These are phyloP conservation scores for Strigamia crassipes DNA, from an alignment of 2,888 invertebrate species.

Conservation along the genomic window DNA sequence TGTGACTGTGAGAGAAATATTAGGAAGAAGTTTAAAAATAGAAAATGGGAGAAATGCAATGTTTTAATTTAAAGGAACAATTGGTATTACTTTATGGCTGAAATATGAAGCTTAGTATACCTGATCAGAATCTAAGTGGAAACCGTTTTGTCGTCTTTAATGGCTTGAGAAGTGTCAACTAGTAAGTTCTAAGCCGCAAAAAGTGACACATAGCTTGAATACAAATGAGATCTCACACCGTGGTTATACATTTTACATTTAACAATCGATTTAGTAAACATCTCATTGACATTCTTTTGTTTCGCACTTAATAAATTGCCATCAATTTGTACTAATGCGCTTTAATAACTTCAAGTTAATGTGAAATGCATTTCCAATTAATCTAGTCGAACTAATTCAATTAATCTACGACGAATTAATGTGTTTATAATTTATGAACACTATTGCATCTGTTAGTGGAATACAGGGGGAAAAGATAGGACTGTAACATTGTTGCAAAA, in stretches of 20 bases:
- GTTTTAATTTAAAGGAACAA: neutral
- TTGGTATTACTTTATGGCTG: neutral
- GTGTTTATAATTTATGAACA: too few species aligned
- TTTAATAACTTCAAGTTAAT: neutral
- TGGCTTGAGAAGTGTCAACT: neutral
- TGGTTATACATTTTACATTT: neutral
- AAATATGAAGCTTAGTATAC: neutral
- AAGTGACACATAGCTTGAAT: neutral
- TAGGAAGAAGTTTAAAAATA: neutral
- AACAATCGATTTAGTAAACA: neutral
- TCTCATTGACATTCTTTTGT: neutral
- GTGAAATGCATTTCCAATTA: neutral
- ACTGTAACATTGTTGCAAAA: too few species aligned
- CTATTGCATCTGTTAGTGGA: too few species aligned
- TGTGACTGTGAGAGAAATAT: neutral
- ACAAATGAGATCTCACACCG: neutral
- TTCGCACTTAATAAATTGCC: neutral
- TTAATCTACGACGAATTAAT: neutral
- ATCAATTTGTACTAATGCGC: neutral
- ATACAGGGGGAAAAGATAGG: too few species aligned
- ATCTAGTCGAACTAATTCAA: neutral
- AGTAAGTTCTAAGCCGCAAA: neutral
- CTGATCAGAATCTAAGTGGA: neutral
- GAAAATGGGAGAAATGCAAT: neutral
- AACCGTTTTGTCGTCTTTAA: neutral